Evolutionary conservation across 2,888 invertebrate genomes (phyloP).

Genomic region (Ichneumon xanthorius): DNA sequence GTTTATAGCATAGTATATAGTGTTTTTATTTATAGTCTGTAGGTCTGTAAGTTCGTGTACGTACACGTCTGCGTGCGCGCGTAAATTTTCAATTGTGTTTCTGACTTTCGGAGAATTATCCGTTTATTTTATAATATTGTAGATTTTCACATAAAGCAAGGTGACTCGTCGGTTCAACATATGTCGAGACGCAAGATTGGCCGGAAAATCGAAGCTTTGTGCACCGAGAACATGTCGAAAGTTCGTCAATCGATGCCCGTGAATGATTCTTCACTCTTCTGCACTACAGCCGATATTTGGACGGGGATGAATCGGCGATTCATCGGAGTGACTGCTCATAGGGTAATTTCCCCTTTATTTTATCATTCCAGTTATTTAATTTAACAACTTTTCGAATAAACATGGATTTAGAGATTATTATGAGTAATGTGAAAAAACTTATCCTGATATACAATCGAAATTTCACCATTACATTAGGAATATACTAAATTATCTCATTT

Average conservation of each 20-base stretch:
- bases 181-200: slow-evolving; percentile 11
- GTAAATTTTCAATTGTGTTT: too few species aligned
- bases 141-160: slow-evolving; percentile 8
- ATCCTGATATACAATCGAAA: neutral
- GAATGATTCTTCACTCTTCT: slow-evolving; percentile 11
- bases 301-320: slow-evolving; percentile 33
- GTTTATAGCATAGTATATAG: too few species aligned
- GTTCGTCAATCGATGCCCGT: slow-evolving; percentile 1
- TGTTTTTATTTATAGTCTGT: too few species aligned
- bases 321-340: slow-evolving; percentile 51
- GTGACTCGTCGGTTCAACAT: slow-evolving; percentile 4
- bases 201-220: neutral
- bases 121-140: neutral
- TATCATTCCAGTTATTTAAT: neutral
- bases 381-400: neutral
- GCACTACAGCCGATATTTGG: slow-evolving; percentile 54
- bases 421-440: neutral
- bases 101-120: neutral
- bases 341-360: slow-evolving; percentile 18
- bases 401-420: neutral
- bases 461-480: too few species aligned
- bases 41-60: too few species aligned
- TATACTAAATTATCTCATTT: too few species aligned
- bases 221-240: slow-evolving; percentile 3
- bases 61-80: too few species aligned